A percentile compares a stretch with the other conserved stretches of the same genome.
Conservation (phyloP, 2,113 vertebrate genomes). For the Pangasianodon hypophthalmus region DNA sequence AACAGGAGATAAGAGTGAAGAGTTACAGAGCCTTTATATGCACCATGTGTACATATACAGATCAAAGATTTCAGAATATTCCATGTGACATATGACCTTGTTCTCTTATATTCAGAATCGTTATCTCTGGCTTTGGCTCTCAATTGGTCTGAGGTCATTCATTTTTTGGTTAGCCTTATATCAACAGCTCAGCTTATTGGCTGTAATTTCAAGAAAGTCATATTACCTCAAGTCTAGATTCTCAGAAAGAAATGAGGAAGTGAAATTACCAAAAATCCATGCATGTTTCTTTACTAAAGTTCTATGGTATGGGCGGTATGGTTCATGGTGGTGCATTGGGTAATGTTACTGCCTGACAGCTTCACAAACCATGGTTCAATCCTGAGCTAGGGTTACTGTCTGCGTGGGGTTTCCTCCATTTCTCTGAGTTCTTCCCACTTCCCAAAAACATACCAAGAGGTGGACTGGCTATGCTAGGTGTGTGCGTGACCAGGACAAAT, state of each 20-base stretch:
- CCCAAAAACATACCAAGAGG: neutral
- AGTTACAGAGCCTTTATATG: conserved; percentile 28
- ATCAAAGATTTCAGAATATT: conserved; percentile 31
- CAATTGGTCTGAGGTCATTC: conserved; percentile 18
- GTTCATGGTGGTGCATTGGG: neutral
- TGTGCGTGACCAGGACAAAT: neutral
- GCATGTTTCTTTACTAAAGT: neutral
- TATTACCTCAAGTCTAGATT: neutral
- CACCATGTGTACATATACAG: conserved; percentile 12
- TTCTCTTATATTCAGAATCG: neutral
- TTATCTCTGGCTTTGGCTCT: conserved; percentile 17
- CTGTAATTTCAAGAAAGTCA: neutral
- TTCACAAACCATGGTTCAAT: neutral
- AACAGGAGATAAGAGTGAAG: conserved; percentile 13
- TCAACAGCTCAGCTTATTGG: conserved; percentile 12
- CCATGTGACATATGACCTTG: conserved; percentile 1
- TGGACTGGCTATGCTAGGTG: neutral
- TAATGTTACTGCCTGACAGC: neutral
- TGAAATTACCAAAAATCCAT: neutral
- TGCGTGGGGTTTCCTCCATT: neutral
- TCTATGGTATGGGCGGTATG: neutral
- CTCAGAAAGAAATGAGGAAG: neutral
- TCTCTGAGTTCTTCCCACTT: neutral
- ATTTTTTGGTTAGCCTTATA: neutral
- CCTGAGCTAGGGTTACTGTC: too few relatives aligned